Evolutionary conservation across 2,888 invertebrate genomes (phyloP).

Genomic region (Xestoiulus laeticollis): DNA sequence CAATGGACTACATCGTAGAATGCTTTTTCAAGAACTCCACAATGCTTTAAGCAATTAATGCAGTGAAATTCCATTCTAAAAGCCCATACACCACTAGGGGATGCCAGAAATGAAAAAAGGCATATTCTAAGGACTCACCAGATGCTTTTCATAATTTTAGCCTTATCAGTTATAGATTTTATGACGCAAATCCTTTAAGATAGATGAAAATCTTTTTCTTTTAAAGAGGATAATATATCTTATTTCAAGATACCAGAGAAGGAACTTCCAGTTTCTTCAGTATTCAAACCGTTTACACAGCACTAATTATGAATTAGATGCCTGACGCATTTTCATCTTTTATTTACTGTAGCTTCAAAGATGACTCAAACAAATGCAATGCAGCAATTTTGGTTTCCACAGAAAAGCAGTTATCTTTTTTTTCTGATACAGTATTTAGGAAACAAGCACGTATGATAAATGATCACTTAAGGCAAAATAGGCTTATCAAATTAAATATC

Average conservation of each 20-base stretch:
- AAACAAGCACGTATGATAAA: background rate
- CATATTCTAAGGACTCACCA: background rate
- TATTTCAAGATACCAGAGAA: background rate
- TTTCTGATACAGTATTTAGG: background rate
- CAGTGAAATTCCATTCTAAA: no score
- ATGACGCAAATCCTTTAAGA: background rate
- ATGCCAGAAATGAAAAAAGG: background rate
- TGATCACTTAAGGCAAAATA: constrained; percentile 3
- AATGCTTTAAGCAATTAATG: no score
- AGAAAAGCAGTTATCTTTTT: background rate
- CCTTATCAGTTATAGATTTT: background rate
- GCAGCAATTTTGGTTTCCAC: background rate
- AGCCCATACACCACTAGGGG: no score
- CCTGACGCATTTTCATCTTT: background rate
- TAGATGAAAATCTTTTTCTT: background rate
- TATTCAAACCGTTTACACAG: background rate
- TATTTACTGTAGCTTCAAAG: background rate
- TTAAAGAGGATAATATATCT: no score
- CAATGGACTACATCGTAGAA: no score
- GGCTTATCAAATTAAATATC: constrained; percentile 20
- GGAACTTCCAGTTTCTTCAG: background rate
- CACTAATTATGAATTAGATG: background rate
- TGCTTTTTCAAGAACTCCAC: no score
- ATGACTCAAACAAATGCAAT: background rate
- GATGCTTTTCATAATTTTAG: background rate